Evolutionary conservation across 2,113 vertebrate genomes (phyloP).

Genomic region (Pteruthius melanotis): DNA sequence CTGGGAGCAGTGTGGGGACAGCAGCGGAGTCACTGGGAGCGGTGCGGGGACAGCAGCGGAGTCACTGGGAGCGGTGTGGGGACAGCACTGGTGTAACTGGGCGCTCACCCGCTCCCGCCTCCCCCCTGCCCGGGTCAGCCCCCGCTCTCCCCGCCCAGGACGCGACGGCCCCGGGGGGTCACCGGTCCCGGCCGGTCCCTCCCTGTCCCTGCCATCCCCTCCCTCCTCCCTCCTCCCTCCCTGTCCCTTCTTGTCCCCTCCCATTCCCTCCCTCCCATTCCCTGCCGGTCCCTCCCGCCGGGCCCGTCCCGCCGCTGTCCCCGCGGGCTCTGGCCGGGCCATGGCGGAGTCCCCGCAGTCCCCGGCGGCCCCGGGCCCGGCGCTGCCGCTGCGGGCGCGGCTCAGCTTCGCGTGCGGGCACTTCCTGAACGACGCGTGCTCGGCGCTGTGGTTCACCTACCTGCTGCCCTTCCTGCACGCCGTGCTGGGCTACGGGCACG

Average conservation of each 20-base stretch:
- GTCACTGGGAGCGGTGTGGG: not conserved
- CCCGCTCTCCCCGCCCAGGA: not conserved
- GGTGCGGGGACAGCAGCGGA: not conserved
- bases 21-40: no score
- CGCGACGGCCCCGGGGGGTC: not conserved
- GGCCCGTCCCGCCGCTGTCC: not conserved
- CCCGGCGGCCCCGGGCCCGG: not conserved
- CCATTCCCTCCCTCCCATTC: not conserved
- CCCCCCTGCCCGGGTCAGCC: no score
- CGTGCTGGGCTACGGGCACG: constrained; percentile 83
- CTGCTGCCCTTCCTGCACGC: constrained; percentile 87
- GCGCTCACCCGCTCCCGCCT: not conserved
- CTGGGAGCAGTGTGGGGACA: not conserved
- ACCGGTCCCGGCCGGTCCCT: not conserved
- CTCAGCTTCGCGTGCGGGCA: constrained; percentile 85
- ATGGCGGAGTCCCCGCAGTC: not conserved
- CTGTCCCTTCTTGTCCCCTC: not conserved
- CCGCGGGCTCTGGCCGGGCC: not conserved
- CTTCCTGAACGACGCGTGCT: constrained; percentile 90
- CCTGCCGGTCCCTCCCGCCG: not conserved
- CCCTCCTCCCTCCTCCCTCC: not conserved
- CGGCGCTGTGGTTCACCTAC: constrained; percentile 94
- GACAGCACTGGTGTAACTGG: not conserved
- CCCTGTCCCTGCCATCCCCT: not conserved
- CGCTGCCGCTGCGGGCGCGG: constrained; percentile 52